Percentiles rank a stretch among this genome's conserved stretches.
These are phyloP conservation scores for Salvelinus fontinalis DNA, from an alignment of 2,113 vertebrate genomes.

Conservation along the genomic window DNA sequence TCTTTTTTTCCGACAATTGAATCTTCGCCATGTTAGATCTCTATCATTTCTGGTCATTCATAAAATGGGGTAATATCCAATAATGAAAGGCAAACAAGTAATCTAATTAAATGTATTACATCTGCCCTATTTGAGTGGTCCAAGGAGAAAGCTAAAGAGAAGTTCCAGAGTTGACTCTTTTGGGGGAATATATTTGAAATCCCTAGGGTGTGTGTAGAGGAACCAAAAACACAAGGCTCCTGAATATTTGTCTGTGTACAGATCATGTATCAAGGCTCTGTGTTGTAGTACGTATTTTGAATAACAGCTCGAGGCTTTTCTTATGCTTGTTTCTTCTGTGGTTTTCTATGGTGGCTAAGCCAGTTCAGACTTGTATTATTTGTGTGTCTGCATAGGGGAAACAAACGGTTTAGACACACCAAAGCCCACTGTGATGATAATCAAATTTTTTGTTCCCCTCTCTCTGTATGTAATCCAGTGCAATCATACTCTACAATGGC, in stretches of 20 bases:
- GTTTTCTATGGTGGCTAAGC: too few relatives aligned
- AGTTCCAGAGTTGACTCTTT: neutral
- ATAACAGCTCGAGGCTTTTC: too few relatives aligned
- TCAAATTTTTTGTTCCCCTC: too few relatives aligned
- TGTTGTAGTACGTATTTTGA: slow-evolving; percentile 3
- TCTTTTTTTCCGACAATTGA: neutral
- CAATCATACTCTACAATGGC: neutral
- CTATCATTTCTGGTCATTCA: neutral
- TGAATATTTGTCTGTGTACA: slow-evolving; percentile 15
- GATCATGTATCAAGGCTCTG: slow-evolving; percentile 16
- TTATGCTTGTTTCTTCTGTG: too few relatives aligned
- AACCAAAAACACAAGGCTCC: too few relatives aligned
- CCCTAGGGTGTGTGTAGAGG: neutral
- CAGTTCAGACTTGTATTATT: too few relatives aligned
- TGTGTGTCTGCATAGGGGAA: too few relatives aligned
- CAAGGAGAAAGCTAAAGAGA: neutral
- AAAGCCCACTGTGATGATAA: too few relatives aligned
- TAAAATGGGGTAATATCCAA: neutral
- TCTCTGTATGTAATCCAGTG: too few relatives aligned
- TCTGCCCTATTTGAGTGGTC: slow-evolving; percentile 3
- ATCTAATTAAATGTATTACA: neutral
- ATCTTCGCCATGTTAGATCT: neutral
- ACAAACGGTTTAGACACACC: too few relatives aligned
- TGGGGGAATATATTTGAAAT: neutral
- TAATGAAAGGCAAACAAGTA: neutral